Evolutionary conservation across 2,113 vertebrate species (phyloP).

Genomic region (Manacus vitellinus): DNA sequence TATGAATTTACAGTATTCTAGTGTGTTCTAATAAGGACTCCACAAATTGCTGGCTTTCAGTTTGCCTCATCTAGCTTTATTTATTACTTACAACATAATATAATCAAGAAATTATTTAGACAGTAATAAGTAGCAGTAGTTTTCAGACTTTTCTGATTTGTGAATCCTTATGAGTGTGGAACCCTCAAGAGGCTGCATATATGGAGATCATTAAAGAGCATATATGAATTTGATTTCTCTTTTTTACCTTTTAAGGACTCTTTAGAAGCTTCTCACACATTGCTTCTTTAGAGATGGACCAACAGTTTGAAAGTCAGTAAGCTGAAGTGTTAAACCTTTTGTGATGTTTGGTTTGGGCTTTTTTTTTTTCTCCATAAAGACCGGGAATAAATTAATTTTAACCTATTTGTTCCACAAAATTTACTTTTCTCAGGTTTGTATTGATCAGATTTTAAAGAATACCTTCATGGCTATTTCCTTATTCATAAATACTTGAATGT

Average conservation of each 20-base stretch:
- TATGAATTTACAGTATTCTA: not conserved
- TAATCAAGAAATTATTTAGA: not conserved
- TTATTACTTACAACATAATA: not conserved
- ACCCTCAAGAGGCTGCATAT: not conserved
- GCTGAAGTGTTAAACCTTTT: not conserved
- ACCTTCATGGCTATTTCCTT: not conserved
- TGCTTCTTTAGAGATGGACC: not conserved
- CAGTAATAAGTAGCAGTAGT: not conserved
- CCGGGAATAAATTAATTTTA: not conserved
- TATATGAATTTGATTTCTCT: not conserved
- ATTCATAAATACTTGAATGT: not conserved
- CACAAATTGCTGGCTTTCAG: not conserved
- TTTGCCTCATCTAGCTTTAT: not conserved
- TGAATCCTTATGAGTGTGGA: not conserved
- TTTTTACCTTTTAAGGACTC: conserved; percentile 9
- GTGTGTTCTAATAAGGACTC: not conserved
- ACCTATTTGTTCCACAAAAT: not conserved
- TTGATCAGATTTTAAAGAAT: not conserved
- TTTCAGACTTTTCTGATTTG: not conserved
- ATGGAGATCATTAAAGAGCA: not conserved
- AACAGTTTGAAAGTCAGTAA: not conserved
- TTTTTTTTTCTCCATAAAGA: not conserved
- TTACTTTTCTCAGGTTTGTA: not conserved
- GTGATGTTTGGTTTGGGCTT: not conserved
- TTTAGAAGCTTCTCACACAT: not conserved